A percentile compares a stretch with the other conserved stretches of the same genome.
Evolutionary conservation across 2,888 invertebrate genomes (phyloP).

Genomic region (Leptopterna dolabrata): DNA sequence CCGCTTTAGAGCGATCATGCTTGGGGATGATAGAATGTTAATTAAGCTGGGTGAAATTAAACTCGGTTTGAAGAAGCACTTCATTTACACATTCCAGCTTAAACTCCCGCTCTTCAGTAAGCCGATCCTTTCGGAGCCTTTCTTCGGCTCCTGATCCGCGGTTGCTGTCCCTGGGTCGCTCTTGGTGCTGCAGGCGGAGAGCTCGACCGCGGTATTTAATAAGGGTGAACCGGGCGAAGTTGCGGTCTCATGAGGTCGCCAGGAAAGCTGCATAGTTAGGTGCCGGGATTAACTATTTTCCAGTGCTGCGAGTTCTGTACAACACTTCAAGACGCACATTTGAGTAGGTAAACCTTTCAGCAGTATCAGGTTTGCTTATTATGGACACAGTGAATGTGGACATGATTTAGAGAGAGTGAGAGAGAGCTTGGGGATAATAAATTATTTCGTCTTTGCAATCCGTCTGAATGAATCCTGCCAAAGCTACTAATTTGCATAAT

Average conservation of each 20-base stretch:
- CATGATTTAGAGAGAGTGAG: no score
- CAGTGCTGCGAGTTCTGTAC: background rate
- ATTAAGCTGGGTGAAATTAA: background rate
- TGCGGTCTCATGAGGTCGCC: background rate
- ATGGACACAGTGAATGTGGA: no score
- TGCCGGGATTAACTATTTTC: background rate
- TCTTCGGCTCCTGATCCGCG: background rate
- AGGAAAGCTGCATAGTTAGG: background rate
- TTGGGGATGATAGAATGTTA: background rate
- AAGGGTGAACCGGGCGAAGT: background rate
- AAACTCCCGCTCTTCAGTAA: background rate
- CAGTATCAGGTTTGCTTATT: no score
- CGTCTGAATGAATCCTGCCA: no score
- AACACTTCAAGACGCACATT: no score
- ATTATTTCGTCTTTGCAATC: no score
- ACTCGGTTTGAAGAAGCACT: background rate
- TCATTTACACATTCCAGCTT: conserved; percentile 8
- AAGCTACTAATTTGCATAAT: no score
- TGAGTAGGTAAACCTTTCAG: no score
- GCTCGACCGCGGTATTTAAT: conserved; percentile 19
- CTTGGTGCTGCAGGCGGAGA: no score
- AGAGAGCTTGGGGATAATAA: no score
- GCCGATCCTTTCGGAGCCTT: background rate
- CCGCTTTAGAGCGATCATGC: background rate
- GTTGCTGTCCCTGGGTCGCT: background rate